A percentile compares a stretch with the other conserved stretches of the same genome.
These are phyloP conservation scores for Calameuta idolon DNA, from an alignment of 2,888 invertebrate genomes.

Conservation along the genomic window DNA sequence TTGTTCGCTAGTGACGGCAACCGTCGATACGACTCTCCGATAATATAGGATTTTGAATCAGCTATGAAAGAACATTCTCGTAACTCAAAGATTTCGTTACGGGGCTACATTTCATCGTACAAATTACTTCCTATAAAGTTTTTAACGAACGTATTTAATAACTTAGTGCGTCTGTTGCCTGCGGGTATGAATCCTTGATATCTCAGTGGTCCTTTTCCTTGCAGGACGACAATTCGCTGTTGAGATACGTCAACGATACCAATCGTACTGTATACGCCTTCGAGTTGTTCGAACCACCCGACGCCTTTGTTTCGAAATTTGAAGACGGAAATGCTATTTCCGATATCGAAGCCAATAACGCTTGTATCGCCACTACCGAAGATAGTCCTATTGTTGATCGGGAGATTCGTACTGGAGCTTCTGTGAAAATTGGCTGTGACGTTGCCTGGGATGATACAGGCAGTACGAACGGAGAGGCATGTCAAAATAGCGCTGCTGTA, in stretches of 20 bases:
- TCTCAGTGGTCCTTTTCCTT: conserved; percentile 29
- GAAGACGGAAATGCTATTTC: conserved; percentile 22
- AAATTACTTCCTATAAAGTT: conserved; percentile 20
- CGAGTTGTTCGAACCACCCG: conserved; percentile 62
- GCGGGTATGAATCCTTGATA: background rate
- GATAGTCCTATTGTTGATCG: background rate
- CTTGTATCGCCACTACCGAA: background rate
- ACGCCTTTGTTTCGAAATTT: conserved; percentile 46
- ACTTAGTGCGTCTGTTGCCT: no score
- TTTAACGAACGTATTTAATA: background rate
- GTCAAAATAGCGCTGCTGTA: conserved; percentile 41
- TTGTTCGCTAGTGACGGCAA: conserved; percentile 48
- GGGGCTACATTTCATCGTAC: conserved; percentile 62
- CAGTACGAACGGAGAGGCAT: conserved; percentile 47
- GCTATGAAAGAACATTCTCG: conserved; percentile 62
- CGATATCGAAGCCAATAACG: background rate
- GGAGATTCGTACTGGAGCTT: background rate
- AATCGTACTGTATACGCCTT: conserved; percentile 68
- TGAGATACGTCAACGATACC: conserved; percentile 70
- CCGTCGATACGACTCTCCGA: conserved; percentile 64
- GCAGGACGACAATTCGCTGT: conserved; percentile 70
- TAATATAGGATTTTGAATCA: conserved; percentile 21
- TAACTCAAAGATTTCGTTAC: conserved; percentile 53
- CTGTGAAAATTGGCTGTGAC: conserved; percentile 27
- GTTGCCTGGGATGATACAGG: conserved; percentile 14